Conservation (phyloP, 2,113 vertebrate species). For the Bostrychus sinensis region DNA sequence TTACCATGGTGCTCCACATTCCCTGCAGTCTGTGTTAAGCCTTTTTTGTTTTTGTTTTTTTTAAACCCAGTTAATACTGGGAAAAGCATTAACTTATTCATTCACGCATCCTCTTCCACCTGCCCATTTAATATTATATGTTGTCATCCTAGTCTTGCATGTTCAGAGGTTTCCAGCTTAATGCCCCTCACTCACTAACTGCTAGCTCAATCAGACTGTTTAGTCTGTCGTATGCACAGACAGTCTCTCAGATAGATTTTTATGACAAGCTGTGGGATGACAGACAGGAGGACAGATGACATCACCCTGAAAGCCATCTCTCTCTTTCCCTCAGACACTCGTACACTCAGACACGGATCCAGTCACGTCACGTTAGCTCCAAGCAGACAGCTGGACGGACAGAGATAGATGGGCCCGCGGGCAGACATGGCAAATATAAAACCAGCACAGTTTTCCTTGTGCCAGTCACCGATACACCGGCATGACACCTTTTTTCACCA, state of each 20-base stretch:
- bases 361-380: slow-evolving; percentile 47
- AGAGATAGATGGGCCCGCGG: slow-evolving; percentile 35
- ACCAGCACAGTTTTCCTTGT: slow-evolving; percentile 46
- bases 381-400: slow-evolving; percentile 54
- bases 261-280: slow-evolving; percentile 49
- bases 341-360: slow-evolving; percentile 46
- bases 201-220: slow-evolving; percentile 24
- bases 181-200: neutral
- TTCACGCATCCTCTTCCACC: no score
- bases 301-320: slow-evolving; percentile 60
- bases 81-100: no score
- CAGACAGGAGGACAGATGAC: slow-evolving; percentile 59
- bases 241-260: slow-evolving; percentile 34
- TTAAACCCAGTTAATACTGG: no score
- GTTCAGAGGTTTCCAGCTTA: no score
- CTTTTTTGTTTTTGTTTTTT: no score
- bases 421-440: slow-evolving; percentile 61
- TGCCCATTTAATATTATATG: no score
- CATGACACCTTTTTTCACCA: slow-evolving; percentile 47
- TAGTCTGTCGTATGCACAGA: slow-evolving; percentile 17
- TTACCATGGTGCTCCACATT: no score
- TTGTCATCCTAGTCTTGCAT: neutral
- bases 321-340: neutral
- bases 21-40: no score
- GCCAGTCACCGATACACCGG: slow-evolving; percentile 51